Evolutionary conservation across 37 sponge, comb jelly and placozoan genomes (phyloP), one percentile per base, ranked within the genome.

Genomic region (Cladorhizidae sp.): DNA sequence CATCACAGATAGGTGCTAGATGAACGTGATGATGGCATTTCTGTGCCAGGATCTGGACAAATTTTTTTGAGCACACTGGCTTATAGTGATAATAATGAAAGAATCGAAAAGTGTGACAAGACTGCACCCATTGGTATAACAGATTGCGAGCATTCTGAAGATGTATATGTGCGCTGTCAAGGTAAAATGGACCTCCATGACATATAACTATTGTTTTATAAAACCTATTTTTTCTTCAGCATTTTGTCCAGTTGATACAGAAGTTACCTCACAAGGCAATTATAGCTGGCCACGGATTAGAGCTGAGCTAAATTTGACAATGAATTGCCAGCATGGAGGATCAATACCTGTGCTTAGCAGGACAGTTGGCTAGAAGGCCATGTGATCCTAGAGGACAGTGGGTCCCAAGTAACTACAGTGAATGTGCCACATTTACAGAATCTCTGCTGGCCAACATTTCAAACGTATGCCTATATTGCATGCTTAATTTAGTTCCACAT

Each of bases 141-240:
- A 3, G 38, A 12, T 1, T 81, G 81, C 36, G 21, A 5, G 1
- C 81, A 81, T 38, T 61, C 58, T 3, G 61, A 72, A 40, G 81
- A 81, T 71, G 81, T 81, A 33, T 35, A 3, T 41, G 72, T 81
- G 0, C 41, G 45, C 3, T 81, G 81, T 58, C 21, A 41, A 58
- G 81, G 81, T 81, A 81, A 59, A n/a, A 28, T 25, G 49, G 49
- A 45, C 49, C n/a, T n/a, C n/a, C n/a, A n/a, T n/a, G 49, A 45
- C 49, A n/a, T n/a, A n/a, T n/a, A n/a, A n/a, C n/a, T n/a, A n/a
- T n/a, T n/a, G n/a, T n/a, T n/a, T n/a, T n/a, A n/a, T n/a, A n/a
- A n/a, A n/a, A n/a, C 23, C 14, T 36, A 21, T 8, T 14, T 20
- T 40, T 22, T 41, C 9, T 6, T 14, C 49, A 74, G 74, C 74